phyloP scores from a whole-genome alignment of 2,113 vertebrate species.

The Saimiri boliviensis region DNA sequence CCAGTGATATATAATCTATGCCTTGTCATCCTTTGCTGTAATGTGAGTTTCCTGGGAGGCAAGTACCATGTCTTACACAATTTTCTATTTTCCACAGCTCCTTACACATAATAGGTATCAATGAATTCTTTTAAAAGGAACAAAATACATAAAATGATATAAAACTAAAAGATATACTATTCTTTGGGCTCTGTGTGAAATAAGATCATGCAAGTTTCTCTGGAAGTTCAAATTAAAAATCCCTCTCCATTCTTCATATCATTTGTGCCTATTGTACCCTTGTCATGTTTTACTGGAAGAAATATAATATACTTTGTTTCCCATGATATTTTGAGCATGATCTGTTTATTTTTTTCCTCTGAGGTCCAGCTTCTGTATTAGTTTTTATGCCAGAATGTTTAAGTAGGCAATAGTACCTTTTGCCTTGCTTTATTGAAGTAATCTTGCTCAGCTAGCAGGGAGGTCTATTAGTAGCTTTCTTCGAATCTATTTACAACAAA shows the following conservation, averaged over 20 bases:
- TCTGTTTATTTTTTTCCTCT: background rate
- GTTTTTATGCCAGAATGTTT: conserved; percentile 2
- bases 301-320: background rate
- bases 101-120: conserved; percentile 43
- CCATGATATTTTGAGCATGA: background rate
- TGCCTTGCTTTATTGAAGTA: conserved; percentile 29
- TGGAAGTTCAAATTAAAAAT: conserved; percentile 29
- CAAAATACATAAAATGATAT: background rate
- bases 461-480: background rate
- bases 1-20: background rate
- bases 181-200: conserved; percentile 17
- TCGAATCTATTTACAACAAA: background rate
- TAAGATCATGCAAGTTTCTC: background rate
- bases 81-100: conserved; percentile 31
- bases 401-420: background rate
- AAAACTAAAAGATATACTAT: conserved; percentile 47
- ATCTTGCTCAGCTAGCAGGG: background rate
- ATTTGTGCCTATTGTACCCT: background rate
- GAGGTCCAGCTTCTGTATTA: background rate
- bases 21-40: background rate
- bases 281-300: background rate
- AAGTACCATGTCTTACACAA: background rate
- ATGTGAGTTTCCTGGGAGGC: background rate
- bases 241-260: background rate
- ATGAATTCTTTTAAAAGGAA: conserved; percentile 33